Percentiles rank a stretch among this genome's conserved stretches.
phyloP scores from a whole-genome alignment of 1,140 invertebrate species.

The Plodia interpunctella region DNA sequence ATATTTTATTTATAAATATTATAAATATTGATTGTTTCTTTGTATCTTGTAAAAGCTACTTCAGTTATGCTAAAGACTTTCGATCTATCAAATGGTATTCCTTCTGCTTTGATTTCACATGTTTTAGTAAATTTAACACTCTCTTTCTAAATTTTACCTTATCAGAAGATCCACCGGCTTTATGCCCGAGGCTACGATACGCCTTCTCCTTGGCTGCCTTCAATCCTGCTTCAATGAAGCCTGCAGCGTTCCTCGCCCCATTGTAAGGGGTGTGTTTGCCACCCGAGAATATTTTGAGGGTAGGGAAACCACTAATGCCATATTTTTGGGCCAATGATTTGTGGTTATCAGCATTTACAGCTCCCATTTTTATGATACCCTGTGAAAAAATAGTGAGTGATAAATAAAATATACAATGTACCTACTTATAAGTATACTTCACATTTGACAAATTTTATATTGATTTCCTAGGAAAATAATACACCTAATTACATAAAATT shows the following conservation, averaged over 20 bases:
- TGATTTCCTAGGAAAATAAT: too few species aligned
- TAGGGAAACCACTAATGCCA: slow-evolving; percentile 95
- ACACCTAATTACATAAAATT: too few species aligned
- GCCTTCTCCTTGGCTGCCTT: slow-evolving; percentile 84
- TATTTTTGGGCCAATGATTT: slow-evolving; percentile 88
- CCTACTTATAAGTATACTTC: too few species aligned
- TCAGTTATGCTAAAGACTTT: background rate
- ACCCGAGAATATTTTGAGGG: slow-evolving; percentile 95
- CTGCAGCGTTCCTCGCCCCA: slow-evolving; percentile 90
- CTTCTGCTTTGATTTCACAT: background rate
- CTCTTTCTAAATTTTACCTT: slow-evolving; percentile 52
- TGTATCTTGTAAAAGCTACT: background rate
- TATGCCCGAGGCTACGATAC: slow-evolving; percentile 81
- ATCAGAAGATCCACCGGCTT: slow-evolving; percentile 57
- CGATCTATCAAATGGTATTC: too few species aligned
- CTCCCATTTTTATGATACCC: slow-evolving; percentile 96
- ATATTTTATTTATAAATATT: background rate
- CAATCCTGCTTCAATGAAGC: slow-evolving; percentile 90
- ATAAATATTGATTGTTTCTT: background rate
- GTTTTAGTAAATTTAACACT: slow-evolving; percentile 13
- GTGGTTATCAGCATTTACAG: slow-evolving; percentile 94
- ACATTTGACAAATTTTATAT: too few species aligned
- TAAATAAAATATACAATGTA: background rate
- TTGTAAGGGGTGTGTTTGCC: slow-evolving; percentile 94
- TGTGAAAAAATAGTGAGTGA: slow-evolving; percentile 42